These are phyloP conservation scores for Atrina japonica DNA, from an alignment of 2,888 invertebrate species.

Conservation along the genomic window DNA sequence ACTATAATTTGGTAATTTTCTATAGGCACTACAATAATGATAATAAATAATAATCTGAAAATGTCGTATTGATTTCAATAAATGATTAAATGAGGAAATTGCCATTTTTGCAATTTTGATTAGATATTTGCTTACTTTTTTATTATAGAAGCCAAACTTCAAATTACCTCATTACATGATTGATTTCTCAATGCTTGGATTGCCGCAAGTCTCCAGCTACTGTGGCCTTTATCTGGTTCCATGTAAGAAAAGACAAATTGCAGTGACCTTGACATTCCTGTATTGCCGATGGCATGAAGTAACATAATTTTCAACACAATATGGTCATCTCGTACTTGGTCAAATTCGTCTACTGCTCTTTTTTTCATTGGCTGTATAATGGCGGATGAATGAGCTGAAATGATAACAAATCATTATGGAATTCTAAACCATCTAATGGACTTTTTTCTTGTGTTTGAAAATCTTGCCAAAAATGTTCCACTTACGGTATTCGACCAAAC, in stretches of 20 bases:
- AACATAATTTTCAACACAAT: slow-evolving; percentile 28
- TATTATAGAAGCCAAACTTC: no score
- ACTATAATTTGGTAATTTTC: neutral
- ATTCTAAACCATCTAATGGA: no score
- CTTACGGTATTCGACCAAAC: no score
- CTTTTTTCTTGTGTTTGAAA: no score
- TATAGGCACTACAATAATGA: neutral
- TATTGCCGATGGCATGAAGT: slow-evolving; percentile 29
- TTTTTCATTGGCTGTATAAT: slow-evolving; percentile 34
- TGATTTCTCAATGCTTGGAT: slow-evolving; percentile 22
- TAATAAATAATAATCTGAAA: neutral
- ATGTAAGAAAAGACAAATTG: slow-evolving; percentile 21
- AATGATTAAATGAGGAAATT: neutral
- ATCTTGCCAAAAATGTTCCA: no score
- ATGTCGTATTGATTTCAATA: neutral
- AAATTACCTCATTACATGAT: slow-evolving; percentile 26
- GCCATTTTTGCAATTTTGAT: no score
- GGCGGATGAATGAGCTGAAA: slow-evolving; percentile 12
- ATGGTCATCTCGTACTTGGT: neutral
- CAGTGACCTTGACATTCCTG: slow-evolving; percentile 17
- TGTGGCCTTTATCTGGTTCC: slow-evolving; percentile 24
- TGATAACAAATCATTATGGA: no score
- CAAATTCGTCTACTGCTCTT: slow-evolving; percentile 33
- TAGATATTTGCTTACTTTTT: no score
- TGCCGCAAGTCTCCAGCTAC: slow-evolving; percentile 26